Conservation (phyloP, 2,113 vertebrate genomes). For the Nannobrachium achirus region DNA sequence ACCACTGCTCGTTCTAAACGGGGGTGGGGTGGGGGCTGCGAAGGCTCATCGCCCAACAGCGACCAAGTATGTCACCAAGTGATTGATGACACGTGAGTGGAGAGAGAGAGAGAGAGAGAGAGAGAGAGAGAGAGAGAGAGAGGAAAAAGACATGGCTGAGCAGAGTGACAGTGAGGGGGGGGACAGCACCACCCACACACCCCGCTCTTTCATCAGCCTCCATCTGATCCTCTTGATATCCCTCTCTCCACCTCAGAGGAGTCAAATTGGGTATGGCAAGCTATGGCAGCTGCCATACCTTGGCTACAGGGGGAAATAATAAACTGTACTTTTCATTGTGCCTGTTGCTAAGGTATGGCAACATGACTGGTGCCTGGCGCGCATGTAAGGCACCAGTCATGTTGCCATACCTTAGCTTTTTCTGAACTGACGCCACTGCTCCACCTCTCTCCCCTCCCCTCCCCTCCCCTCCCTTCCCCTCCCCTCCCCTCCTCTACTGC, state of each 20-base stretch:
- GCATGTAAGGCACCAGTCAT: too few relatives aligned
- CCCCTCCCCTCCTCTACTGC: too few relatives aligned
- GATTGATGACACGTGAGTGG: conserved; percentile 53
- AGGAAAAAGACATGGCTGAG: background rate
- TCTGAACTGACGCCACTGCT: too few relatives aligned
- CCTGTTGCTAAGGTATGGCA: too few relatives aligned
- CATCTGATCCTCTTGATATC: conserved; percentile 43
- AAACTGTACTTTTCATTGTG: too few relatives aligned
- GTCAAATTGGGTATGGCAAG: too few relatives aligned
- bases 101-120: background rate
- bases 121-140: background rate
- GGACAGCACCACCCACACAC: conserved; percentile 3
- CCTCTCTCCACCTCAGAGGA: conserved; percentile 25
- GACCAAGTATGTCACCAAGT: conserved; percentile 43
- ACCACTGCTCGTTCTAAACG: conserved; percentile 12
- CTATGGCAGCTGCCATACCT: too few relatives aligned
- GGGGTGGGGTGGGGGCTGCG: conserved; percentile 4
- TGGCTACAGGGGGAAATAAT: too few relatives aligned
- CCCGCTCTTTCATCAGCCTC: conserved; percentile 44
- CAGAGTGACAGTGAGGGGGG: conserved; percentile 23
- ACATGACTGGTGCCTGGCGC: too few relatives aligned
- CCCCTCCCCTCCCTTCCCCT: background rate
- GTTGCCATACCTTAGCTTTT: too few relatives aligned
- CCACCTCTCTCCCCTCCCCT: too few relatives aligned
- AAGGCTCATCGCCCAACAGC: conserved; percentile 30